Evolutionary conservation across 2,113 vertebrate species (phyloP).

Genomic region (Glaucidium brasilianum): DNA sequence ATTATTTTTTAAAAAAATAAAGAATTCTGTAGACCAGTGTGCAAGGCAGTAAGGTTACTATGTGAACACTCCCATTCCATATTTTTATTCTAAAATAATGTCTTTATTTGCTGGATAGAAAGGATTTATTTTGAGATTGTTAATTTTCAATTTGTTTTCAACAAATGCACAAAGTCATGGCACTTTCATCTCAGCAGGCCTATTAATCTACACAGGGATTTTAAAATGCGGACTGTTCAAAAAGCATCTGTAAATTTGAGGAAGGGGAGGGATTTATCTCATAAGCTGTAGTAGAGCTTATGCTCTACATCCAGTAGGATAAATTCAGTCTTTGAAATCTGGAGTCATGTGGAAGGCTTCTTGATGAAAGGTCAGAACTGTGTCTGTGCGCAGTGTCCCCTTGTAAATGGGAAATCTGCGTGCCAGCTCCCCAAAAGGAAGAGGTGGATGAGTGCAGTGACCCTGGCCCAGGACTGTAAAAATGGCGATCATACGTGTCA

Average conservation of each 20-base stretch:
- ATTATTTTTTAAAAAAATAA: not conserved
- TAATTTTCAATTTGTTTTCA: not conserved
- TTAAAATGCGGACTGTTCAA: not conserved
- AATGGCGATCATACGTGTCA: accelerated
- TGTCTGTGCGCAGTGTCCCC: not conserved
- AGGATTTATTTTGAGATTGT: not conserved
- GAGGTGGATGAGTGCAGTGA: not conserved
- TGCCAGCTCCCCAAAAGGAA: not conserved
- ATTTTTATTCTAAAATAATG: not conserved
- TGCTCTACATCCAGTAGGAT: not conserved
- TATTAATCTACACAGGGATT: not conserved
- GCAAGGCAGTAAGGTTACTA: not conserved
- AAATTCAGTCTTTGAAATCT: not conserved
- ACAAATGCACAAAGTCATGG: not conserved
- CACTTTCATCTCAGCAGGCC: not conserved
- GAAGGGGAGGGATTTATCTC: not conserved
- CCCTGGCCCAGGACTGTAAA: not conserved
- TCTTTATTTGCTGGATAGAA: not conserved
- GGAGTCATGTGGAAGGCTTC: not conserved
- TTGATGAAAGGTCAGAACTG: not conserved
- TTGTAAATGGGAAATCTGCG: not conserved
- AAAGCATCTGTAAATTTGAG: not conserved
- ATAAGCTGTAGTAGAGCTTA: not conserved
- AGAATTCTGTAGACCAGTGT: not conserved
- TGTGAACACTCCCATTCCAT: not conserved